Evolutionary conservation across 2,113 vertebrate species (phyloP).

Genomic region (Marcusenius ussheri): DNA sequence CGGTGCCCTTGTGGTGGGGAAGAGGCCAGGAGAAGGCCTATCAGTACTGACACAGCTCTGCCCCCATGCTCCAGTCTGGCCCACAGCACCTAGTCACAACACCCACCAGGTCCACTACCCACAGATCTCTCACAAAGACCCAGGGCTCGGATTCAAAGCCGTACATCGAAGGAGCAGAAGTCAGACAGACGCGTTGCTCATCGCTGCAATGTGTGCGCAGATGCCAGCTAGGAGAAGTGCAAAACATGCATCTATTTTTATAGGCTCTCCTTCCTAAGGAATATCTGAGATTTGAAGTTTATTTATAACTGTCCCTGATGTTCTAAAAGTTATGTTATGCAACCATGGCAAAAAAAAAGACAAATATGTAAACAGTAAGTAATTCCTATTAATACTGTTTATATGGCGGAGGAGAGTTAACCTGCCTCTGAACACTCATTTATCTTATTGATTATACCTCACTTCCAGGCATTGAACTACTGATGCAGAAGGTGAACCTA

Average conservation of each 20-base stretch:
- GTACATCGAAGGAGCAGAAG: background rate
- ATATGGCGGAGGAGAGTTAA: background rate
- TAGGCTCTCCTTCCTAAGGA: background rate
- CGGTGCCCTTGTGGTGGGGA: background rate
- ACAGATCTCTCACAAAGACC: background rate
- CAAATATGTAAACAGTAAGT: background rate
- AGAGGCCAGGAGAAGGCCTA: background rate
- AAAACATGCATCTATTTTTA: conserved; percentile 1
- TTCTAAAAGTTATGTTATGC: background rate
- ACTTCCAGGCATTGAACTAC: background rate
- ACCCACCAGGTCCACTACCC: background rate
- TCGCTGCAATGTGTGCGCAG: background rate
- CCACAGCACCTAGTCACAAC: background rate
- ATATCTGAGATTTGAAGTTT: background rate
- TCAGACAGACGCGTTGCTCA: background rate
- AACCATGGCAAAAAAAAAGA: background rate
- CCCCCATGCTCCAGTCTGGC: background rate
- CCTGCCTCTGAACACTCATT: background rate
- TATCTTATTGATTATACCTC: background rate
- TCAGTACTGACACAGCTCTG: background rate
- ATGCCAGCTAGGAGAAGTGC: background rate
- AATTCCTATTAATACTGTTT: background rate
- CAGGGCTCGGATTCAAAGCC: background rate
- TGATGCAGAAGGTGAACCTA: background rate
- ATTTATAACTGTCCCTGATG: background rate